Percentiles rank a stretch among this genome's conserved stretches.
phyloP scores from a whole-genome alignment of 2,888 invertebrate genomes.

The Laothoe populi region DNA sequence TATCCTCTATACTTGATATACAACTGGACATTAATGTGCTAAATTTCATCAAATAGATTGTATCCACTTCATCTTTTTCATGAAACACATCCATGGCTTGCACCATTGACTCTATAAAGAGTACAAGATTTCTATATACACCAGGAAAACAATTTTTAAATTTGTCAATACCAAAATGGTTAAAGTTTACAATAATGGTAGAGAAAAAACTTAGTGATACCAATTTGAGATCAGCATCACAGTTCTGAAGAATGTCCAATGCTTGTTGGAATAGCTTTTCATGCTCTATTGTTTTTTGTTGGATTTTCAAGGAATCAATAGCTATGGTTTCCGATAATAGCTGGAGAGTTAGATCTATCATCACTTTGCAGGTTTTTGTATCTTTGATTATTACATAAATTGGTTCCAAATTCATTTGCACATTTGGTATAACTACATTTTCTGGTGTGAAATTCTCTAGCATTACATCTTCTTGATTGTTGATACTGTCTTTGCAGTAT shows the following conservation, averaged over 20 bases:
- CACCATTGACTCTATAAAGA: constrained; percentile 57
- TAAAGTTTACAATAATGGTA: constrained; percentile 61
- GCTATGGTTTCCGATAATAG: constrained; percentile 69
- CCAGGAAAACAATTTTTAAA: constrained; percentile 57
- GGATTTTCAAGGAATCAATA: constrained; percentile 57
- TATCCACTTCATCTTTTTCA: constrained; percentile 63
- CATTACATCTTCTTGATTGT: constrained; percentile 37
- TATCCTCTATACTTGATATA: constrained; percentile 46
- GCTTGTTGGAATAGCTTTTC: constrained; percentile 52
- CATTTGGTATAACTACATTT: constrained; percentile 63
- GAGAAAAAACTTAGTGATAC: constrained; percentile 63
- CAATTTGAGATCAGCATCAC: constrained; percentile 68
- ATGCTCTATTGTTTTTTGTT: constrained; percentile 48
- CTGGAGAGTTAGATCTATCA: constrained; percentile 66
- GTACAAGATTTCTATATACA: constrained; percentile 53
- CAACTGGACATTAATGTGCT: constrained; percentile 53
- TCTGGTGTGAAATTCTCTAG: constrained; percentile 77
- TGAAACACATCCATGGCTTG: constrained; percentile 57
- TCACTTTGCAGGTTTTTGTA: constrained; percentile 59
- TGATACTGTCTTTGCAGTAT: constrained; percentile 62
- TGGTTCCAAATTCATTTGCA: constrained; percentile 69
- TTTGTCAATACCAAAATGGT: constrained; percentile 52
- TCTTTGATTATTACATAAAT: constrained; percentile 68
- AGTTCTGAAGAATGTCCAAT: constrained; percentile 64
- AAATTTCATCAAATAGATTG: constrained; percentile 52